These are phyloP conservation scores for Tenthredo amoena DNA, from an alignment of 2,888 invertebrate genomes.

Conservation along the genomic window DNA sequence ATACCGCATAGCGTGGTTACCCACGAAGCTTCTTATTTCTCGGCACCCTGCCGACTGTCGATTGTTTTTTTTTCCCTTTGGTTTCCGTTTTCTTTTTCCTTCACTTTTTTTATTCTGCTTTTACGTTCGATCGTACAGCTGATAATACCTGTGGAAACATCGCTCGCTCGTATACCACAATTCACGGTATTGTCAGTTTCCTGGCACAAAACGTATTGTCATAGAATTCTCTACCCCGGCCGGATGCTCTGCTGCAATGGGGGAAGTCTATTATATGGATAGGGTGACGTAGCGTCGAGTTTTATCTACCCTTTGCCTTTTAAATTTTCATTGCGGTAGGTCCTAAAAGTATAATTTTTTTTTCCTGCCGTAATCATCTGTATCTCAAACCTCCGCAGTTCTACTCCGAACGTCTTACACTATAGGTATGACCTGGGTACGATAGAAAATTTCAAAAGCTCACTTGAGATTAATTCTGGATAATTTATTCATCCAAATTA, in stretches of 20 bases:
- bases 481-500: background rate
- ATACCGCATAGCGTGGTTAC: constrained; percentile 18
- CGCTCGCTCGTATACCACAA: constrained; percentile 36
- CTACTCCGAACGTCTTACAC: background rate
- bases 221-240: constrained; percentile 28
- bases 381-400: background rate
- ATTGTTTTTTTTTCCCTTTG: background rate
- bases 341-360: constrained; percentile 34
- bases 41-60: constrained; percentile 38
- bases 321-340: constrained; percentile 48
- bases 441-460: background rate
- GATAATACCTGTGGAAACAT: constrained; percentile 35
- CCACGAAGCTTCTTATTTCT: constrained; percentile 40
- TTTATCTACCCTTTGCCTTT: constrained; percentile 44
- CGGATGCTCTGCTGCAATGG: constrained; percentile 29
- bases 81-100: background rate
- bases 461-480: background rate
- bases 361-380: background rate
- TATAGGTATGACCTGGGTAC: too few relatives aligned
- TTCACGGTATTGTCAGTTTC: constrained; percentile 47
- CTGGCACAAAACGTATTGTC: constrained; percentile 48
- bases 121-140: constrained; percentile 18
- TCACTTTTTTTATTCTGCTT: background rate
- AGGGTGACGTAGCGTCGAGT: constrained; percentile 34
- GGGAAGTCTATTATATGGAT: constrained; percentile 44